A percentile compares a stretch with the other conserved stretches of the same genome.
These are phyloP conservation scores for Anthopleura xanthogrammica DNA, from an alignment of 92 coral and sea anemone species.

Conservation along the genomic window DNA sequence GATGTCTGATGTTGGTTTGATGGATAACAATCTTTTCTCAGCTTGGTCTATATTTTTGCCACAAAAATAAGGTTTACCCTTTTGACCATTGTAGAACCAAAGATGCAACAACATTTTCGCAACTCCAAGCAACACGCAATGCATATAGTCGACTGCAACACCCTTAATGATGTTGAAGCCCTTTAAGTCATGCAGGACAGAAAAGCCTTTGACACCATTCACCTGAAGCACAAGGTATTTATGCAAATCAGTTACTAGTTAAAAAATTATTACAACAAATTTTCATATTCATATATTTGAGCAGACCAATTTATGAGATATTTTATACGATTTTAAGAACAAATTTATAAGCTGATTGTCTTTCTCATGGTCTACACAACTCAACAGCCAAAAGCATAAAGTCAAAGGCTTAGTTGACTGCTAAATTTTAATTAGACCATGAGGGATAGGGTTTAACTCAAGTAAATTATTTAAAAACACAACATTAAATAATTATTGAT, in stretches of 20 bases:
- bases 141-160: conserved; percentile 54
- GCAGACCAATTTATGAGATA: not conserved
- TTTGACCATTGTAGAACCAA: conserved; percentile 30
- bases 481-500: not conserved
- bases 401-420: conserved; percentile 2
- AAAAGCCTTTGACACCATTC: conserved; percentile 49
- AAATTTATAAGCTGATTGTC: conserved; percentile 2
- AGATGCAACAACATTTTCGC: conserved; percentile 38
- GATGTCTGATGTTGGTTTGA: conserved; percentile 3
- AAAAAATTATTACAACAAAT: not conserved
- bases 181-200: conserved; percentile 25
- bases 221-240: conserved; percentile 24
- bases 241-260: conserved; percentile 2
- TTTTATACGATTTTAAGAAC: not conserved
- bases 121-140: conserved; percentile 43
- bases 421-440: not conserved
- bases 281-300: conserved; percentile 3
- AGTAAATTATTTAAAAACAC: not conserved
- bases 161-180: conserved; percentile 41
- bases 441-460: not conserved
- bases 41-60: conserved; percentile 6
- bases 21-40: conserved; percentile 6
- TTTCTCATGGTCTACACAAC: not conserved
- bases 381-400: conserved; percentile 3
- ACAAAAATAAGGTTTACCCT: not conserved